Conservation (phyloP, 1,140 invertebrate genomes). For the Caenorhabditis remanei region DNA sequence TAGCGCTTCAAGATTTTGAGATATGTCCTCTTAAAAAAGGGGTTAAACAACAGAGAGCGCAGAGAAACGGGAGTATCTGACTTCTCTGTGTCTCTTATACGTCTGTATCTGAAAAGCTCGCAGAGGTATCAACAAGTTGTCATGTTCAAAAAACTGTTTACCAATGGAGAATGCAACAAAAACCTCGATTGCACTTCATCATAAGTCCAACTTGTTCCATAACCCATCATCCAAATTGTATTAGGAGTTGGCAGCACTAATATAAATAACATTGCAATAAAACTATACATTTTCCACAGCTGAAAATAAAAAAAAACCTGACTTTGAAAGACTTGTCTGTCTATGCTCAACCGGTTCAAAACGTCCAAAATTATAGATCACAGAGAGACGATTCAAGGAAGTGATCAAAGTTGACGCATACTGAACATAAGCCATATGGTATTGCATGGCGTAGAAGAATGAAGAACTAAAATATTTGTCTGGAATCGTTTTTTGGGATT, state of each 20-base stretch:
- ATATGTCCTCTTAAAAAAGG: too few species aligned
- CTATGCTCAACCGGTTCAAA: background rate
- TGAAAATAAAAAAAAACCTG: too few species aligned
- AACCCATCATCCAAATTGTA: background rate
- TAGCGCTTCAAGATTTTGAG: too few species aligned
- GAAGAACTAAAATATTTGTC: background rate
- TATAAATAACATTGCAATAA: background rate
- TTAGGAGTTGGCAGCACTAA: background rate
- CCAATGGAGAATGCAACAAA: background rate
- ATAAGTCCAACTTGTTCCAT: background rate
- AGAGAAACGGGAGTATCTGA: too few species aligned
- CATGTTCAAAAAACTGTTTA: too few species aligned
- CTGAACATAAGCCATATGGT: conserved; percentile 10
- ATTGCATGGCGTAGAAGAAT: background rate
- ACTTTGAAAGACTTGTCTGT: too few species aligned
- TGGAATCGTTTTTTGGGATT: background rate
- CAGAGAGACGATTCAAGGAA: background rate
- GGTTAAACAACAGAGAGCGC: too few species aligned
- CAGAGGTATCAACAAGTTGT: too few species aligned
- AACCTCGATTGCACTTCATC: background rate
- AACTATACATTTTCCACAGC: background rate
- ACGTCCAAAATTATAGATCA: background rate
- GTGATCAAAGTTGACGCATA: background rate
- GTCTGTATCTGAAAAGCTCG: too few species aligned
- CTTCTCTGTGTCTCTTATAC: too few species aligned